Conservation (phyloP, 2,888 invertebrate species). For the Heliconius charithonia region DNA sequence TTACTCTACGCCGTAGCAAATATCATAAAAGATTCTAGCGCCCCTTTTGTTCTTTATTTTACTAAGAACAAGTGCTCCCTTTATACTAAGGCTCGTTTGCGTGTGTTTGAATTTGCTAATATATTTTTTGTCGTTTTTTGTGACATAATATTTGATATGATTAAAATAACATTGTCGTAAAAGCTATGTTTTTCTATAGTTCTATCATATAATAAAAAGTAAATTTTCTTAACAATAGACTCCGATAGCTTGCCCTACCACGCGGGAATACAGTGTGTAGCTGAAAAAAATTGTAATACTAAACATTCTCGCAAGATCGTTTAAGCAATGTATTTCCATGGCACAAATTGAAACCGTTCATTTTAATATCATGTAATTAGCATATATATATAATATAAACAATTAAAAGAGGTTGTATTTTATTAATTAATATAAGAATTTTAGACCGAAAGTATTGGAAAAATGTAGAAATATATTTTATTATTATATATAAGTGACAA, state of each 20-base stretch:
- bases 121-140: neutral
- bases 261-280: no score
- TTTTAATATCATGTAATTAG: neutral
- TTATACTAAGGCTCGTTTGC: slow-evolving; percentile 22
- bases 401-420: neutral
- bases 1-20: slow-evolving; percentile 42
- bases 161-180: neutral
- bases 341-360: neutral
- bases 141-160: neutral
- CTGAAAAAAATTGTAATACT: no score
- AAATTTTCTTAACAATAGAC: no score
- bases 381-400: neutral
- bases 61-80: slow-evolving; percentile 39
- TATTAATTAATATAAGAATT: neutral
- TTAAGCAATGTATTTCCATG: no score
- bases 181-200: neutral
- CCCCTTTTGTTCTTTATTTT: slow-evolving; percentile 41
- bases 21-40: slow-evolving; percentile 45
- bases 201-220: no score
- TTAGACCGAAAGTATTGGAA: no score
- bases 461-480: neutral
- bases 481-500: neutral
- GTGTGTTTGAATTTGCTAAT: slow-evolving; percentile 19
- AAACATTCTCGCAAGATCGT: no score
- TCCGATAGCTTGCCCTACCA: no score